Evolutionary conservation across 2,888 invertebrate species (phyloP).

Genomic region (Himalopsyche japonica): DNA sequence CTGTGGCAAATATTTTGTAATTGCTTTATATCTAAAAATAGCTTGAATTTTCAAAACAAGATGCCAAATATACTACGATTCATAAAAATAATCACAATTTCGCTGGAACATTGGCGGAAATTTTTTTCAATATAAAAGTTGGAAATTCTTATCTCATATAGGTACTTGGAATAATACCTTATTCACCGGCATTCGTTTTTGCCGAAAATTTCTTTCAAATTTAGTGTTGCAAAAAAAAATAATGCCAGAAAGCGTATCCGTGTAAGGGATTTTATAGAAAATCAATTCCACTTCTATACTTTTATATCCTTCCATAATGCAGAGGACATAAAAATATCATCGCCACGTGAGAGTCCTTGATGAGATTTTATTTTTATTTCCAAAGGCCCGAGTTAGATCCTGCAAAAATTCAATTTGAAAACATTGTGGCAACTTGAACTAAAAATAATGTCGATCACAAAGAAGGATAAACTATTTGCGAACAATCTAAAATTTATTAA

Average conservation of each 20-base stretch:
- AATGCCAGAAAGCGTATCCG: background rate
- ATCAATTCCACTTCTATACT: background rate
- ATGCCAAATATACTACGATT: no score
- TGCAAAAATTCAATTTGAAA: background rate
- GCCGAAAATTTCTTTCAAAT: background rate
- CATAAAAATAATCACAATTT: no score
- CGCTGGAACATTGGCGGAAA: no score
- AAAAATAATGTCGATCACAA: background rate
- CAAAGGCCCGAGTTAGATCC: background rate
- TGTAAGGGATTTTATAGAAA: background rate
- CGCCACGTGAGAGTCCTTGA: background rate
- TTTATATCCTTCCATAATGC: background rate
- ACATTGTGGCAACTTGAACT: background rate
- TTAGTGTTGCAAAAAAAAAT: slow-evolving; percentile 1
- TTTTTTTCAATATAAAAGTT: background rate
- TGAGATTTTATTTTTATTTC: background rate
- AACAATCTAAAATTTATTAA: no score
- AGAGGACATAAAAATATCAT: background rate
- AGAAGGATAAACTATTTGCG: no score
- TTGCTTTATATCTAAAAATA: no score
- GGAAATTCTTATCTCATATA: background rate
- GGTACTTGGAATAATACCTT: background rate
- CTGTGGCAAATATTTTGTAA: no score
- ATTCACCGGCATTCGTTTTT: background rate
- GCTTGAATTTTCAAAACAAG: no score